A percentile compares a stretch with the other conserved stretches of the same genome.
phyloP scores from a whole-genome alignment of 1,140 invertebrate species.

The Drosophila nigrodunni region DNA sequence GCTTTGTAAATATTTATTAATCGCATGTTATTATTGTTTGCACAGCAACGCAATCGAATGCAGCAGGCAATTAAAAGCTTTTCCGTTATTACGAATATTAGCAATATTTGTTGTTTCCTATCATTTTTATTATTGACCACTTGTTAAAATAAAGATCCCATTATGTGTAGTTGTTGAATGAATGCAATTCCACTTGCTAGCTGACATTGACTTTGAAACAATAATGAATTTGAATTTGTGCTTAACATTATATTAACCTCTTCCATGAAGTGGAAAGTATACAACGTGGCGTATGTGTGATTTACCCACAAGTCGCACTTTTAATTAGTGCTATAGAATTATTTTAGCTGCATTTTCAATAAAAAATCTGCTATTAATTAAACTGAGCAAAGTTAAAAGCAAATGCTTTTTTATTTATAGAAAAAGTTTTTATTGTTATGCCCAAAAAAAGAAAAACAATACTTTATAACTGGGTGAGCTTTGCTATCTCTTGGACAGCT shows the following conservation, averaged over 20 bases:
- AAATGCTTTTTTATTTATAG: not conserved
- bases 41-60: slow-evolving; percentile 65
- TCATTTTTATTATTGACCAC: slow-evolving; percentile 37
- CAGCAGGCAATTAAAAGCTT: slow-evolving; percentile 69
- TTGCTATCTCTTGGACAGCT: not conserved
- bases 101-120: slow-evolving; percentile 22
- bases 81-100: slow-evolving; percentile 48
- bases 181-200: slow-evolving; percentile 40
- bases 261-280: slow-evolving; percentile 16
- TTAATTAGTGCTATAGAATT: slow-evolving; percentile 43
- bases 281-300: slow-evolving; percentile 56
- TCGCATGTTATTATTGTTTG: slow-evolving; percentile 47
- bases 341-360: slow-evolving; percentile 1
- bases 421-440: not conserved
- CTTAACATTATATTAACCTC: no score
- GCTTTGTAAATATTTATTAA: slow-evolving; percentile 50
- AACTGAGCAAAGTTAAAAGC: not conserved
- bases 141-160: slow-evolving; percentile 57
- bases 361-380: not conserved
- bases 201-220: slow-evolving; percentile 37
- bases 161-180: slow-evolving; percentile 28
- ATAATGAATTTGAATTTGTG: not conserved
- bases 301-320: slow-evolving; percentile 34
- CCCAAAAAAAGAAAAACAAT: not conserved
- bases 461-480: not conserved